These are phyloP conservation scores for Tupaia tana DNA, from an alignment of 2,113 vertebrate species.

Conservation along the genomic window DNA sequence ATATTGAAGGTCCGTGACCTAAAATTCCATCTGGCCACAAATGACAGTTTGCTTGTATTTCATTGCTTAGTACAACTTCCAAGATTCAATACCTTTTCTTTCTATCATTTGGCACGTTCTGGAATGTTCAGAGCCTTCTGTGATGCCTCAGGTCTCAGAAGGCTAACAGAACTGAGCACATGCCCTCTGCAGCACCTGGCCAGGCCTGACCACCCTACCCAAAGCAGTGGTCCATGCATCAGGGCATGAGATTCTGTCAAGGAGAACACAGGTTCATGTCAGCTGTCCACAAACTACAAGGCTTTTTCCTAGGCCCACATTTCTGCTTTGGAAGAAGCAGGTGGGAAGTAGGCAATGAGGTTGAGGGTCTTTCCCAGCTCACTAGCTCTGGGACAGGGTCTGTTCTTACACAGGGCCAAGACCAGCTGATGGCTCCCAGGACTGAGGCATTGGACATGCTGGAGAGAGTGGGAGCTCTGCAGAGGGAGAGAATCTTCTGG, in stretches of 20 bases:
- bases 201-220: not conserved
- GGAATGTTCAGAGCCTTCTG: not conserved
- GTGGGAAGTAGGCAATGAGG: not conserved
- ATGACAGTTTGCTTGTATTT: too few species aligned
- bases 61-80: not conserved
- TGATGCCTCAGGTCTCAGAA: not conserved
- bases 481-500: too few species aligned
- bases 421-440: not conserved
- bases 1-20: not conserved
- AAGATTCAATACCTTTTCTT: not conserved
- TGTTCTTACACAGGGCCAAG: not conserved
- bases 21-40: not conserved
- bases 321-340: not conserved
- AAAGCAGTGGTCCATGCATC: too few species aligned
- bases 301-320: not conserved
- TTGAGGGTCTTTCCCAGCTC: not conserved
- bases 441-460: too few species aligned
- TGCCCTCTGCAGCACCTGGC: not conserved
- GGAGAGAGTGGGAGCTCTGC: too few species aligned
- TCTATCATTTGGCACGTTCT: not conserved
- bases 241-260: fast-evolving
- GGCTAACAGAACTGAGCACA: too few species aligned
- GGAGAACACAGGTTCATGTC: not conserved
- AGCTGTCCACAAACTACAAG: not conserved
- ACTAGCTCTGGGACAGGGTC: not conserved